These are phyloP conservation scores for Sipha flava DNA, from an alignment of 1,140 invertebrate genomes.

Conservation along the genomic window DNA sequence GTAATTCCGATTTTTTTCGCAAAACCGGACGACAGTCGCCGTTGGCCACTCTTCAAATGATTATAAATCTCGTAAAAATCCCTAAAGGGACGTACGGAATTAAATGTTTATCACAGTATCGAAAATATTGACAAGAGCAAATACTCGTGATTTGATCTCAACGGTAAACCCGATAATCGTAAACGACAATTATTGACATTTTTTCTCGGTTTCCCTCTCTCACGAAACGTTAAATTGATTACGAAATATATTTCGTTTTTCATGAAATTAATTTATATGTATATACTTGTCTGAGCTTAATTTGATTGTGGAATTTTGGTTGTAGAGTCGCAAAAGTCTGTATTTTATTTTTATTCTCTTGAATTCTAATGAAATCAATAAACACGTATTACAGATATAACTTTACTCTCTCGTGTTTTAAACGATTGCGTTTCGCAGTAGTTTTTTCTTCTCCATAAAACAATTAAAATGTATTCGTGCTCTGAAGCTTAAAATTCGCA, in stretches of 20 bases:
- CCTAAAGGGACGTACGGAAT: too few relatives aligned
- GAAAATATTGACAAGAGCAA: too few relatives aligned
- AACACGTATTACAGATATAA: background rate
- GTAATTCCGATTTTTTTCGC: too few relatives aligned
- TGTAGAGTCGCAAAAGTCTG: background rate
- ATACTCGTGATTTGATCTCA: too few relatives aligned
- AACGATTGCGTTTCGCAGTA: background rate
- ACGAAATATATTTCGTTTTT: too few relatives aligned
- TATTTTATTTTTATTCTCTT: background rate
- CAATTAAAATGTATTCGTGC: background rate
- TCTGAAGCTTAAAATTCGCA: background rate
- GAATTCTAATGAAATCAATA: background rate
- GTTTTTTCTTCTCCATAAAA: background rate
- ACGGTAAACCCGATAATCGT: too few relatives aligned
- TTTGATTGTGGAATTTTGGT: background rate
- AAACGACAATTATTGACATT: too few relatives aligned
- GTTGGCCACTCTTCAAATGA: too few relatives aligned
- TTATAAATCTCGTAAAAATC: too few relatives aligned
- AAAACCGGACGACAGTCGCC: too few relatives aligned
- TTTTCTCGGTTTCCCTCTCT: background rate
- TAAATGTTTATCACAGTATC: too few relatives aligned
- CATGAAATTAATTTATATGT: too few relatives aligned
- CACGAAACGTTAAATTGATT: background rate
- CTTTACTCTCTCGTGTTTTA: background rate
- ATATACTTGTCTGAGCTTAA: background rate